Base-by-base conservation (phyloP, 1,140 invertebrate genomes). In the Venustaconcha ellipsiformis region DNA sequence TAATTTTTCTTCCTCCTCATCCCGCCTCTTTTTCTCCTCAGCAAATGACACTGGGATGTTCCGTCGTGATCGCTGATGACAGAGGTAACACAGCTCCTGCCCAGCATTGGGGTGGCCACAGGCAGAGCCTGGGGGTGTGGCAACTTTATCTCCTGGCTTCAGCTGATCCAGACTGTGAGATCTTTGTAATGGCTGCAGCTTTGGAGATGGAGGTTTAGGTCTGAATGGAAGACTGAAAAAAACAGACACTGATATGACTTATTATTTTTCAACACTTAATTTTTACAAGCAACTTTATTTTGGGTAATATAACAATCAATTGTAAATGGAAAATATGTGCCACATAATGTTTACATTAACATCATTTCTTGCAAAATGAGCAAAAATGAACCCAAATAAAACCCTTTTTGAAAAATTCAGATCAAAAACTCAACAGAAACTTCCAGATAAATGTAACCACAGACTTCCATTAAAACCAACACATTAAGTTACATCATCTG, bases 1-100 rank as follows among this genome's bases (percentile, higher is more conserved):
- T 14, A 90, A 76, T n/a, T 79, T 75, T 48, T 88, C 88, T 67
- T 90, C 89, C 76, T 90, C 88, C 26, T 83, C 81, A 64, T 90
- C 88, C 30, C 86, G 76, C n/a, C 74, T 70, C 62, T 82, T 80
- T n/a, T 83, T 71, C 73, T 90, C 88, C 64, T 89, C 88, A 14
- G 81, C 72, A 68, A 90, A 89, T 2, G 85, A 88, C 6, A 90
- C 86, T 6, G 88, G 88, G 13, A 90, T 76, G 75, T 90, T 90
- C 23, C 87, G 74, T 18, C 84, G 78, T n/a, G 81, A 82, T n/a
- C 89, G 71, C 78, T 90, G 88, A 73, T 90, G 88, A 78, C 89
- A 90, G 15, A 90, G 80, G 74, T 90, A 90, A 78, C 89, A 90
- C 69, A 90, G 76, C 75, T 90, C 89, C 74, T 90, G 89, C 8